These are phyloP conservation scores for Acanthurus tractus DNA, from an alignment of 2,797 vertebrate genomes.

Conservation along the genomic window DNA sequence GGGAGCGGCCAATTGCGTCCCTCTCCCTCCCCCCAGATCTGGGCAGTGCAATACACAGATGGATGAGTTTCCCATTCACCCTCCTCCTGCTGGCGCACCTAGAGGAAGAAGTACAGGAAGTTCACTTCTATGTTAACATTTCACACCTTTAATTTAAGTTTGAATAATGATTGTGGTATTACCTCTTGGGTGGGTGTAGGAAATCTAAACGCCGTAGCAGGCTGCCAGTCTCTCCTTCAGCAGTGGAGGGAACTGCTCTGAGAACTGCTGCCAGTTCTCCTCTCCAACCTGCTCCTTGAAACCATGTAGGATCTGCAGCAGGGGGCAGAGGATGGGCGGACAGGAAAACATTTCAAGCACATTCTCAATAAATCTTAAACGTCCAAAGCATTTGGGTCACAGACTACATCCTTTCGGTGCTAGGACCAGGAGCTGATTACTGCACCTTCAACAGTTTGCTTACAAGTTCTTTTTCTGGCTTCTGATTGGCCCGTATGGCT, in stretches of 20 bases:
- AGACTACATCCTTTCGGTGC: neutral
- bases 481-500: too few relatives aligned
- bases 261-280: conserved; percentile 97
- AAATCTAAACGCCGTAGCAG: conserved; percentile 93
- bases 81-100: conserved; percentile 92
- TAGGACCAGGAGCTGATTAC: neutral
- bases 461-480: too few relatives aligned
- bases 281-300: conserved; percentile 97
- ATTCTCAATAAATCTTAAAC: neutral
- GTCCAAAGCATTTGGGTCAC: neutral
- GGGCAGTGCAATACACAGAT: conserved; percentile 94
- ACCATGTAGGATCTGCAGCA: conserved; percentile 91
- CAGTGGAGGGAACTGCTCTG: conserved; percentile 95
- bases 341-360: neutral
- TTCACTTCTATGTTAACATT: neutral
- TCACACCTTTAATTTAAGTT: neutral
- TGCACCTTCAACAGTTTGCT: neutral
- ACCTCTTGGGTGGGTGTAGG: conserved; percentile 82
- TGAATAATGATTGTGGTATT: conserved; percentile 3
- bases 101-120: neutral
- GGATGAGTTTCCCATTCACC: conserved; percentile 90
- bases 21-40: conserved; percentile 92
- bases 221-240: conserved; percentile 95
- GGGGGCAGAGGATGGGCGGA: neutral
- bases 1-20: conserved; percentile 86